phyloP scores from a whole-genome alignment of 2,797 vertebrate species.

The Parauchenoglanis ngamensis region DNA sequence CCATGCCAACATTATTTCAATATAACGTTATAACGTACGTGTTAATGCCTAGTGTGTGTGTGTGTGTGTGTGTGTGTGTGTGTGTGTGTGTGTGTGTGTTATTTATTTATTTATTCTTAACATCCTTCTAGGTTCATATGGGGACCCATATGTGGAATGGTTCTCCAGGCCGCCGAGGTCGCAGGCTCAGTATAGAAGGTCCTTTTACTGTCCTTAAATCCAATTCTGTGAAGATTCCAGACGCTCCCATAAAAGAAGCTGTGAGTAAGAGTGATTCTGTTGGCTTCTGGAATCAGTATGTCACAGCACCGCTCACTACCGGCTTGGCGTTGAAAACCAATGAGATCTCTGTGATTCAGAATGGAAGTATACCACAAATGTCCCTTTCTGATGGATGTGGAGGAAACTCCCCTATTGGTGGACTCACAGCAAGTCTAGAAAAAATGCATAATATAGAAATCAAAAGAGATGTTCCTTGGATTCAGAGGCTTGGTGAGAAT shows the following conservation, averaged over 20 bases:
- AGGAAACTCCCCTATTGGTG: slow-evolving; percentile 90
- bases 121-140: slow-evolving; percentile 85
- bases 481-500: slow-evolving; percentile 95
- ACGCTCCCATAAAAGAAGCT: slow-evolving; percentile 95
- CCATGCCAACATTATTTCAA: not conserved
- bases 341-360: slow-evolving; percentile 98
- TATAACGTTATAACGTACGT: too few relatives aligned
- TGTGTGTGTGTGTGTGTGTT: too few relatives aligned
- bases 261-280: slow-evolving; percentile 85
- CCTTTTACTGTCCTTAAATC: slow-evolving; percentile 94
- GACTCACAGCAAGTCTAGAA: slow-evolving; percentile 92
- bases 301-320: slow-evolving; percentile 87
- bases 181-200: slow-evolving; percentile 91
- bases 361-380: slow-evolving; percentile 88
- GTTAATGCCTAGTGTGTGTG: not conserved
- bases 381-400: slow-evolving; percentile 88
- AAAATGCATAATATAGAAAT: slow-evolving; percentile 91
- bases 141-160: slow-evolving; percentile 91
- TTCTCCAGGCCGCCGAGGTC: slow-evolving; percentile 83
- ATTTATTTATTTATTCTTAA: not conserved
- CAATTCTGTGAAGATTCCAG: slow-evolving; percentile 91
- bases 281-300: slow-evolving; percentile 97
- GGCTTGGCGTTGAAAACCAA: slow-evolving; percentile 98
- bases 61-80: not conserved
- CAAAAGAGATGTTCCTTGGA: slow-evolving; percentile 87